These are phyloP conservation scores for Psophia crepitans DNA, from an alignment of 2,113 vertebrate genomes.

Conservation along the genomic window DNA sequence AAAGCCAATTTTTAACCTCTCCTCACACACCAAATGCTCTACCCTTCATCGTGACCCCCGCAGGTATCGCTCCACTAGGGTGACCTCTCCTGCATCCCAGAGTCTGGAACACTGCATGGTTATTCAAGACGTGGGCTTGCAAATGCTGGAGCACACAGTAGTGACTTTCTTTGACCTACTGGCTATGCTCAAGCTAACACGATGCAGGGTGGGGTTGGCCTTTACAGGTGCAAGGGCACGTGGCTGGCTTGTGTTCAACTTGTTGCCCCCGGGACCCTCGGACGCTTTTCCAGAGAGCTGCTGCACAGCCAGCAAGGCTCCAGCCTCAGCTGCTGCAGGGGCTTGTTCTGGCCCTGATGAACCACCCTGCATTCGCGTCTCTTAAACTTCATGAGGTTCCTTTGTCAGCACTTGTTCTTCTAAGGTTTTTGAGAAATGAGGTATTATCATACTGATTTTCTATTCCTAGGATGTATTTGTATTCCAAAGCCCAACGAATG, in stretches of 20 bases:
- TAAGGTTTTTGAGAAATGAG: not conserved
- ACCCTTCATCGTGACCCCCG: fast-evolving
- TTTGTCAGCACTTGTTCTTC: conserved; percentile 9
- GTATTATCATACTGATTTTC: not conserved
- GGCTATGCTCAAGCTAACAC: not conserved
- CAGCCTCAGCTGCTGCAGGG: not conserved
- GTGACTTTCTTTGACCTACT: not conserved
- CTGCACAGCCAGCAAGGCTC: not conserved
- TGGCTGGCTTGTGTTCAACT: not conserved
- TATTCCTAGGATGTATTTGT: not conserved
- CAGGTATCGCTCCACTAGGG: fast-evolving
- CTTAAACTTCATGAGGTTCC: not conserved
- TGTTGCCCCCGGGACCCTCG: fast-evolving
- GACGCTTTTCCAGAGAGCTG: not conserved
- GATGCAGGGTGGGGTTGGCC: not conserved
- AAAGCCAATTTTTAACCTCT: not conserved
- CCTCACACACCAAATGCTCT: not conserved
- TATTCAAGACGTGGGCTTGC: not conserved
- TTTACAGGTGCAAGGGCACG: not conserved
- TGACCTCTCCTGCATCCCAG: not conserved
- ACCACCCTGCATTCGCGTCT: not conserved
- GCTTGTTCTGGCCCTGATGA: not conserved
- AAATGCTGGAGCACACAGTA: not conserved
- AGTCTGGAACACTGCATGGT: fast-evolving
- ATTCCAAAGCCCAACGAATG: conserved; percentile 11